Evolutionary conservation across 1,140 invertebrate genomes (phyloP), one percentile per base, ranked within the genome.

Genomic region (Drosophila miranda): DNA sequence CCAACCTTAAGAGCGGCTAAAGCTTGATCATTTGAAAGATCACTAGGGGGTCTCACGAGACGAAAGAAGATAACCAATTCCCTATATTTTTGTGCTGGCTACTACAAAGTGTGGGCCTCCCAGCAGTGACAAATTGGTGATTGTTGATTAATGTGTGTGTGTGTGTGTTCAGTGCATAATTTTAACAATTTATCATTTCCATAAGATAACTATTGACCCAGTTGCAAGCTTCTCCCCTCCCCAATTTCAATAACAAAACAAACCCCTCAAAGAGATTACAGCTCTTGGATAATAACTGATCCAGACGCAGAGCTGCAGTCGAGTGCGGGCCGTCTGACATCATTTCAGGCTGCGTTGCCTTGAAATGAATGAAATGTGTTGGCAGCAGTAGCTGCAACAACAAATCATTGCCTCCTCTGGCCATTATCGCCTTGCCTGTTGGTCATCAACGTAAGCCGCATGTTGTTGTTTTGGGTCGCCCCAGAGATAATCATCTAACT

Each of bases 171-270:
- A 26, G 54, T 11, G 45, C 62, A 78, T 75, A 67, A 68, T 80
- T 73, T 55, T 41, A 52, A 62, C 68, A 67, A 86, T 86, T 86
- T 77, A 80, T 84, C 63, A 82, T 66, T 50, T 42, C 34, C 51
- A 57, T 48, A 51, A 49, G 48, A 58, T 80, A 82, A 66, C 79
- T 50, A 43, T 52, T 84, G 80, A 86, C 80, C 80, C 77, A 86
- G 77, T 84, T 84, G 41, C 50, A 38, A 16, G 44, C 34, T 46
- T 49, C 51, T 68, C 62, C 61, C 13, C 19, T 19, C 38, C 41
- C 28, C 54, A 46, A 68, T 81, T 72, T 68, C 44, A 66, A 79
- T 79, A 84, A 66, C 71, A 69, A 71, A 54, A 77, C 78, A 38
- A 38, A 38, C 34, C 71, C 73, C 72, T 53, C 54, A 46, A 59